Evolutionary conservation across 2,797 vertebrate genomes (phyloP).

Genomic region (Rhinogobio ventralis): DNA sequence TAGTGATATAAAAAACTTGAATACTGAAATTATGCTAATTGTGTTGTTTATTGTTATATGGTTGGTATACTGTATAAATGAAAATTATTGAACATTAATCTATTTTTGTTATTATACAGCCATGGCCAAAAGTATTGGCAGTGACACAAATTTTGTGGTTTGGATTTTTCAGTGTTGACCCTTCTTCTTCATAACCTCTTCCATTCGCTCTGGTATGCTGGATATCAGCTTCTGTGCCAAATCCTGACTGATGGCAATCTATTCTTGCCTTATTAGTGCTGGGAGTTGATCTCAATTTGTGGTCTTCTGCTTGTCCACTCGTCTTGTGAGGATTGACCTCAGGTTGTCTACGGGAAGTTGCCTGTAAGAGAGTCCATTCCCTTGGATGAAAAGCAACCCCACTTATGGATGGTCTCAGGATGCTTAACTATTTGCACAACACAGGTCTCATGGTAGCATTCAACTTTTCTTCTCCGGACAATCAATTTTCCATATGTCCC

Average conservation of each 20-base stretch:
- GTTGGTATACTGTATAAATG: too few species aligned
- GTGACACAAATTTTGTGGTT: background rate
- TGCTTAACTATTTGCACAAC: background rate
- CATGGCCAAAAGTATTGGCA: too few species aligned
- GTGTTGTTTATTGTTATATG: background rate
- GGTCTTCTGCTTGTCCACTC: background rate
- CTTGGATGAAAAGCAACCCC: background rate
- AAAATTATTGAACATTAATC: background rate
- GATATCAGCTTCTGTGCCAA: background rate
- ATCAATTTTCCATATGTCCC: background rate
- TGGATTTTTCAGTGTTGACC: background rate
- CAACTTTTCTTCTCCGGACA: background rate
- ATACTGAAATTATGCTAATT: background rate
- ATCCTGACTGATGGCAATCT: background rate
- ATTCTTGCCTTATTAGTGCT: background rate
- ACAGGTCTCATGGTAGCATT: background rate
- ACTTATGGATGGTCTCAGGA: background rate
- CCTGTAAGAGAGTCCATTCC: background rate
- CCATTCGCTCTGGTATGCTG: background rate
- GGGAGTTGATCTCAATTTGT: background rate
- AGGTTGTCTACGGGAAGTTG: background rate
- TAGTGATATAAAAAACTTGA: background rate
- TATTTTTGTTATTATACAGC: background rate
- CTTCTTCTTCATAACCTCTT: background rate
- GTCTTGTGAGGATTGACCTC: background rate